These are phyloP conservation scores for Galbula dea DNA, from an alignment of 2,113 vertebrate species.

Conservation along the genomic window DNA sequence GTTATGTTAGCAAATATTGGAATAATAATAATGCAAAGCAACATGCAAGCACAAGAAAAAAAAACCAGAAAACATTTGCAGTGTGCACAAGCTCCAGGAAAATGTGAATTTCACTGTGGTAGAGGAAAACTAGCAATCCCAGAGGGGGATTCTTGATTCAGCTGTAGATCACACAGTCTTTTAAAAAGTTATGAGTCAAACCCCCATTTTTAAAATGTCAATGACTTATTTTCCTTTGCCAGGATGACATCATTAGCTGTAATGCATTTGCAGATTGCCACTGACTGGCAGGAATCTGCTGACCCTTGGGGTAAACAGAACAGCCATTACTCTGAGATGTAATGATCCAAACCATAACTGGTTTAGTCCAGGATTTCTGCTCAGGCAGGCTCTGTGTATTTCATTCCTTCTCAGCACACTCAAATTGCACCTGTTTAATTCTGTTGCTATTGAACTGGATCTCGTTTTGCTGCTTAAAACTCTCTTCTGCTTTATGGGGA, in stretches of 20 bases:
- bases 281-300: conserved; percentile 26
- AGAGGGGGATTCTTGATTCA: not conserved
- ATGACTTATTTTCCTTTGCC: not conserved
- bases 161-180: not conserved
- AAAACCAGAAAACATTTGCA: not conserved
- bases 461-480: not conserved
- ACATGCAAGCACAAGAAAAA: not conserved
- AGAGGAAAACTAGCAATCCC: not conserved
- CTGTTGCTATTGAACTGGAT: not conserved
- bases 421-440: conserved; percentile 41
- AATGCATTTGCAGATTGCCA: conserved; percentile 29
- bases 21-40: not conserved
- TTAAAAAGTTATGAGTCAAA: not conserved
- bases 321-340: conserved; percentile 14
- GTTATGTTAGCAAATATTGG: not conserved
- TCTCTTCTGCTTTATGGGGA: not conserved
- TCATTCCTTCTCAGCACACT: not conserved
- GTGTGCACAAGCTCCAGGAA: not conserved
- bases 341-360: conserved; percentile 18
- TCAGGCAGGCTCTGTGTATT: not conserved
- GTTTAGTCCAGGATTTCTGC: not conserved
- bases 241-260: conserved; percentile 1
- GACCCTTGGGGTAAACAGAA: conserved; percentile 40
- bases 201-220: not conserved
- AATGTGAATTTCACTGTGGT: not conserved